These are phyloP conservation scores for Apamea anceps DNA, from an alignment of 2,888 invertebrate species.

Conservation along the genomic window DNA sequence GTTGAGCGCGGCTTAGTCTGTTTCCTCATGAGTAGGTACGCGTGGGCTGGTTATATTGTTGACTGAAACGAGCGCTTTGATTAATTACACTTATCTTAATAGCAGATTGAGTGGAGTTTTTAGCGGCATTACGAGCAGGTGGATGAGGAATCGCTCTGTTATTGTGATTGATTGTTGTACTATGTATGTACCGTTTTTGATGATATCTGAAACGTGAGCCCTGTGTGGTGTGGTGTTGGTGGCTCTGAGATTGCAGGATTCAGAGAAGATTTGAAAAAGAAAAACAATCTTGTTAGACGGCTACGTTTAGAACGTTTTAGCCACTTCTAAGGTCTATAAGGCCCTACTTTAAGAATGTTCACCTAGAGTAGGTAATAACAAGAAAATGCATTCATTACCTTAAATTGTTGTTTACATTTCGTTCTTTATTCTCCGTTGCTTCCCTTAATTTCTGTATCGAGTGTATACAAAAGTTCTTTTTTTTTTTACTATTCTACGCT, in stretches of 20 bases:
- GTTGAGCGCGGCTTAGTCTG: constrained; percentile 73
- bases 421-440: not conserved
- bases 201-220: not conserved
- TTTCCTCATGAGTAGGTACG: constrained; percentile 51
- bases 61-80: constrained; percentile 71
- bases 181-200: not conserved
- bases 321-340: not conserved
- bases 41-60: constrained; percentile 60
- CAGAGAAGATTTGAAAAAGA: no score
- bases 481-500: no score
- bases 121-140: constrained; percentile 47
- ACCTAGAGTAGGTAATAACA: not conserved
- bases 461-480: not conserved
- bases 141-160: constrained; percentile 30
- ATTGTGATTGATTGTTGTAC: constrained; percentile 45
- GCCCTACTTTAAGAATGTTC: no score
- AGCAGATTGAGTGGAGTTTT: constrained; percentile 61
- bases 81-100: constrained; percentile 74
- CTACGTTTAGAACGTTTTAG: not conserved
- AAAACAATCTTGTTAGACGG: no score
- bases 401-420: not conserved
- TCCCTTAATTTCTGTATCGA: not conserved
- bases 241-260: not conserved
- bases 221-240: no score
- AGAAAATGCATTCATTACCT: not conserved